Percentiles rank a stretch among this genome's conserved stretches.
Conservation (phyloP, 2,888 invertebrate species). For the Tenthredo distinguenda region DNA sequence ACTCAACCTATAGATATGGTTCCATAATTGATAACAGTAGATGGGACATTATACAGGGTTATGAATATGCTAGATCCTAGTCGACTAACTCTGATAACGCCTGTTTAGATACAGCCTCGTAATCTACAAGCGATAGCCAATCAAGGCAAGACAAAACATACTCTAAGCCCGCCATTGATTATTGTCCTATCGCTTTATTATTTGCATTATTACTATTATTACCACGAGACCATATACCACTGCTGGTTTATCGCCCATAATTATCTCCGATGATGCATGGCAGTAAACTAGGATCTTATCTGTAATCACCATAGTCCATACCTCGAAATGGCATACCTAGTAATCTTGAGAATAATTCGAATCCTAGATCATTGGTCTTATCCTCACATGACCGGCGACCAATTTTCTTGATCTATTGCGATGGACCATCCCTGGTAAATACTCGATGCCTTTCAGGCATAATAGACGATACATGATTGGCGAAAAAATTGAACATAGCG, state of each 20-base stretch:
- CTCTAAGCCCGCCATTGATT: conserved; percentile 23
- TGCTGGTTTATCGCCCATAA: conserved; percentile 40
- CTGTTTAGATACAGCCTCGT: background rate
- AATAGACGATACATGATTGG: background rate
- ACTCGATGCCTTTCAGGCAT: background rate
- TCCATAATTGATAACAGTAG: background rate
- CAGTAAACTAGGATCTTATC: conserved; percentile 41
- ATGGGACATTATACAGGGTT: background rate
- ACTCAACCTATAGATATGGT: background rate
- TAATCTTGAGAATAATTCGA: conserved; percentile 37
- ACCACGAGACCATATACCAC: conserved; percentile 20
- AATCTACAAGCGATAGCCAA: conserved; percentile 21
- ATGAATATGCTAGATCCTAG: background rate
- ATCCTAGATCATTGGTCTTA: background rate
- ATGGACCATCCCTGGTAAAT: background rate
- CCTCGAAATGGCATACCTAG: conserved; percentile 28
- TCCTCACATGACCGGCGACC: background rate
- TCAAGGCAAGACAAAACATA: conserved; percentile 45
- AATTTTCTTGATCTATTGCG: background rate
- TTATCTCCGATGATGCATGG: conserved; percentile 47
- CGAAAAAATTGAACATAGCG: background rate
- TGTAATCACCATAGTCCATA: conserved; percentile 33
- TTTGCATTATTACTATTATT: conserved; percentile 40
- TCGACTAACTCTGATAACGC: background rate
- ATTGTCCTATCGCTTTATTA: conserved; percentile 29